phyloP scores from a whole-genome alignment of 2,797 vertebrate genomes.

The Botia almorhae region DNA sequence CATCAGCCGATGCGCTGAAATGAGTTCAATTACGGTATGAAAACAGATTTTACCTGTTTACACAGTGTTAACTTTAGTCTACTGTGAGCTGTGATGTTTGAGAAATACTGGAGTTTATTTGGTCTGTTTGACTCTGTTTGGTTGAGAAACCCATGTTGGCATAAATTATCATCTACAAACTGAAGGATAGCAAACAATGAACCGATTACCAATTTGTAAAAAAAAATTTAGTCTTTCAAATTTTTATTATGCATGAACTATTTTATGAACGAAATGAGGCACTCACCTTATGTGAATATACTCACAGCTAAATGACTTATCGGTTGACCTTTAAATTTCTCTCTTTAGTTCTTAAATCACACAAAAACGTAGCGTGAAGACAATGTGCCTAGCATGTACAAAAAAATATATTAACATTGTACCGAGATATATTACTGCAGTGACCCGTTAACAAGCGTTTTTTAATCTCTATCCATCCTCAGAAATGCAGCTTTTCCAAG shows the following conservation, averaged over 20 bases:
- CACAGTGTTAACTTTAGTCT: conserved; percentile 8
- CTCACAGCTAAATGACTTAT: no score
- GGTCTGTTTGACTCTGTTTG: no score
- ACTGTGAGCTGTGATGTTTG: neutral
- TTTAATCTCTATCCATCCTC: neutral
- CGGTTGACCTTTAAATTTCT: neutral
- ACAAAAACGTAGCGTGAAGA: no score
- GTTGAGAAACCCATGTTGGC: no score
- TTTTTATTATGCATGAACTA: neutral
- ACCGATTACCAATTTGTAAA: neutral
- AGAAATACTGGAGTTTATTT: neutral
- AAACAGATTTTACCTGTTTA: conserved; percentile 26
- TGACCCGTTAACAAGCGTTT: neutral
- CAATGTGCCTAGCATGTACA: neutral
- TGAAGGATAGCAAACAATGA: neutral
- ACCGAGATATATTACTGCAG: neutral
- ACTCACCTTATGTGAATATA: neutral
- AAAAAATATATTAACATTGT: neutral
- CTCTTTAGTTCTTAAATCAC: neutral
- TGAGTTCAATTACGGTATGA: conserved; percentile 17
- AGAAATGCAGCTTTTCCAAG: neutral
- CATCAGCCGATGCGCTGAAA: conserved; percentile 35
- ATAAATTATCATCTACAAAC: neutral
- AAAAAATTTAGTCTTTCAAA: neutral
- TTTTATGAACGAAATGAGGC: neutral